Base-by-base conservation (phyloP, 1,140 invertebrate species). In the Drosophila burlai region DNA sequence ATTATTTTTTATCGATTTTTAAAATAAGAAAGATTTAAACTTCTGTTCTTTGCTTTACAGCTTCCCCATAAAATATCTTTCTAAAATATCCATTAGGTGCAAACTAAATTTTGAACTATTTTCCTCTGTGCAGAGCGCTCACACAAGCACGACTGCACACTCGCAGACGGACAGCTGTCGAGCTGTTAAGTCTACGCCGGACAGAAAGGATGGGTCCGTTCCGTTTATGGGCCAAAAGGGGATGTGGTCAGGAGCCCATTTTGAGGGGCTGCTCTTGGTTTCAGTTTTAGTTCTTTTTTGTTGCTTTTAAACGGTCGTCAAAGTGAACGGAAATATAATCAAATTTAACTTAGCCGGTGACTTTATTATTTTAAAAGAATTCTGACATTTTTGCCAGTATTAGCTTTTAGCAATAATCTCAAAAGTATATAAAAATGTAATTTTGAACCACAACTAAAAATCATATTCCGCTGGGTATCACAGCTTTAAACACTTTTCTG, bases 131-230 rank as follows among this genome's bases (percentile, higher is more conserved):
- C 11, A 38, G 0, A 11, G 10, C 21, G 2, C 50, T 57, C 71
- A 63, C 60, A 63, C 54, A 62, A 45, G 57, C 59, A 58, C 40
- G 38, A 58, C 64, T 68, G 72, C 36, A 65, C 45, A 52, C 54
- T 40, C 29, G 7, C 36, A 67, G 74, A 78, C 64, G 65, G 55
- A 61, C 38, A 69, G 60, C 72, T 72, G 81, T 63, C 50, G 72
- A 83, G 84, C 84, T 84, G 84, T 89, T 89, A 87, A 87, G 84
- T 89, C 65, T 64, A 43, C 68, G 65, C 46, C 73, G 52, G 62
- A 83, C 81, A 89, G 71, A 47, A 45, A 66, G 79, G 80, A 69
- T 57, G 45, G 46, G 43, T 47, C 36, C 63, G 36, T 57, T 64
- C 61, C 64, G 73, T 49, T 59, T 71, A 43, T 50, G 58, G 59